Evolutionary conservation across 35 echinoderm and acorn worm species (phyloP), one percentile per base, ranked within the genome.

Genomic region (Apostichopus japonicus): DNA sequence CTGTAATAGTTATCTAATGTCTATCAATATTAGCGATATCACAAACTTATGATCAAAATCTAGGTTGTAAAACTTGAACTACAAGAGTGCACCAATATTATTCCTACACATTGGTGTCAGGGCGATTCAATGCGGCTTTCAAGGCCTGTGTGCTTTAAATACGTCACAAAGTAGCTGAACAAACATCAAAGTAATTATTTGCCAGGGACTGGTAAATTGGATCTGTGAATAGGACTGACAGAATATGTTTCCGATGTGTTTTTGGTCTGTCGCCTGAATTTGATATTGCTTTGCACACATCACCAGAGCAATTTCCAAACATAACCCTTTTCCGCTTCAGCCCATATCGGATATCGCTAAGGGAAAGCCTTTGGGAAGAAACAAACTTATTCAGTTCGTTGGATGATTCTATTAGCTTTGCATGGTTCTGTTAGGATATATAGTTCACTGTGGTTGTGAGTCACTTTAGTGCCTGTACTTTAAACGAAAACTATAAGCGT

Each of bases 301-400:
- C 3, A 75, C 21, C 71, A 75, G 22, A 75, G 71, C 71, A 75
- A 75, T 19, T 75, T 75, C n/a, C 71, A 14, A 75, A 75, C 15
- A 14, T 14, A 19, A 75, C 6, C 71, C 71, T 75, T 75, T 75
- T 75, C 71, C 71, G 71, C 71, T 75, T 75, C n/a, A 75, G 71
- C 15, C 71, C n/a, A 75, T 19, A 19, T 21, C 71, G 71, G 71
- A 75, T 75, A 75, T 75, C 13, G 71, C 71, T 7, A 75, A 75
- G 71, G 71, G 71, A 75, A 75, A 75, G 17, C 71, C 71, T 75
- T 75, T 75, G 71, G 71, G n/a, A 75, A 19, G 16, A 75, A 75
- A 75, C 63, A 67, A 19, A 23, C 14, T 75, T 75, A 75, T 23
- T 75, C 17, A 75, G 17, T 75, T 75, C 71, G 15, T 75, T 23